Base-by-base conservation (phyloP, 2,797 vertebrate species). In the Anguilla pacifica region DNA sequence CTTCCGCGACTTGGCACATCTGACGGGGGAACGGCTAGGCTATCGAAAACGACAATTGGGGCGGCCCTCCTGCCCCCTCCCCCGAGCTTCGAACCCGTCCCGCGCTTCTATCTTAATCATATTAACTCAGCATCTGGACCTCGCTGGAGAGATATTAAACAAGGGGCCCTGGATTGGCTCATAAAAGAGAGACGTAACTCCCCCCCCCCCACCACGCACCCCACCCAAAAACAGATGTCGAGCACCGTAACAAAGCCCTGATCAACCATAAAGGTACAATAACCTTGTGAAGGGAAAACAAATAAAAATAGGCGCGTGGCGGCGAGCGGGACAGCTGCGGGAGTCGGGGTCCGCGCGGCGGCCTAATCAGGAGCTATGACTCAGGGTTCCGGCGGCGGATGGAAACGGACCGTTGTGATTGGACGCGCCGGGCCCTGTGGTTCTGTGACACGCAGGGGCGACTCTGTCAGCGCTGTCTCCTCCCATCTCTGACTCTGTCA, bases 251-350 rank as follows among this genome's bases (percentile, higher is more conserved):
- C 93, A 95, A 96, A 89, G 94, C 96, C 95, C 96, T 89, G 91
- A 96, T 94, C 96, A 94, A 94, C 96, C 96, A 96, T 96, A 96
- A 96, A 96, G 95, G 95, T 96, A 96, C 95, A 96, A 96, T 96
- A 96, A 96, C 96, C 96, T 96, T 95, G 96, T 94, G 92, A 95
- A 83, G 92, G 94, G 95, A 93, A 95, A 96, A 96, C 95, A 96
- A 96, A 97, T 95, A 96, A 95, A 96, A 95, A 95, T 95, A 96
- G 96, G 95, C 93, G 93, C 91, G 94, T 88, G 61, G 91, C 93
- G 93, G 95, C 96, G 95, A 96, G 95, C 96, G 95, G 96, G 96
- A 96, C 96, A 97, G 95, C 95, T 96, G 95, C 94, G 95, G 92
- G 92, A 96, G 93, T 95, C 93, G 95, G 95, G 95, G 95, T 96